Base-by-base conservation (phyloP, 2,113 vertebrate genomes). In the Urocynchramus pylzowi region DNA sequence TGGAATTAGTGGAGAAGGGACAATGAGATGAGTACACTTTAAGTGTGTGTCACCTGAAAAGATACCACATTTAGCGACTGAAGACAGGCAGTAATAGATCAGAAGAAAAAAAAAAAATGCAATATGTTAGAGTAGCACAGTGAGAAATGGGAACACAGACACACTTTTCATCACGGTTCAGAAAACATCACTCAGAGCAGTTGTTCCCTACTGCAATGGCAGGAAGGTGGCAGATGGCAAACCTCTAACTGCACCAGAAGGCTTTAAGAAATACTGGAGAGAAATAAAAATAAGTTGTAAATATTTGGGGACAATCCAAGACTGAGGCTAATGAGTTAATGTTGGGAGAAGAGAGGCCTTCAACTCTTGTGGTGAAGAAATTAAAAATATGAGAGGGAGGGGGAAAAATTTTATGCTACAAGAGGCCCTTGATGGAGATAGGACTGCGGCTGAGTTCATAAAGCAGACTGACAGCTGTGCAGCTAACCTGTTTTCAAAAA, bases 211-310 rank as follows among this genome's bases (percentile, higher is more conserved):
- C 56, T 87, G 84, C 16, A 44, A 11, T 23, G 93, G 86, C 74
- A 84, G 19, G 47, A 88, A 63, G 13, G n/a, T 27, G 28, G 70
- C 75, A 90, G 92, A 95, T 91, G 94, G 80, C 61, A 95, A 97
- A 93, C 80, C 44, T 31, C 50, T 97, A 70, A 87, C n/a, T 90
- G 57, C 41, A 94, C 53, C 69, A 70, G 93, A 96, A 93, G 87
- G 75, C 24, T 92, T 60, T 84, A 79, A 94, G 60, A 52, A 76
- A 70, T 91, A 83, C 82, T 47, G 33, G 23, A 41, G 21, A 74
- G 33, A 89, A 92, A 86, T 11, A 11, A 77, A 90, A 89, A 93
- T 49, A 87, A 80, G 26, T 74, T 88, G 41, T 61, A 93, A 81
- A n/a, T 28, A 84, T 80, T 89, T 90, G 59, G n/a, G 76, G 21